A percentile compares a stretch with the other conserved stretches of the same genome.
phyloP scores from a whole-genome alignment of 2,888 invertebrate genomes.

The Hirtodrosophila trivittata region DNA sequence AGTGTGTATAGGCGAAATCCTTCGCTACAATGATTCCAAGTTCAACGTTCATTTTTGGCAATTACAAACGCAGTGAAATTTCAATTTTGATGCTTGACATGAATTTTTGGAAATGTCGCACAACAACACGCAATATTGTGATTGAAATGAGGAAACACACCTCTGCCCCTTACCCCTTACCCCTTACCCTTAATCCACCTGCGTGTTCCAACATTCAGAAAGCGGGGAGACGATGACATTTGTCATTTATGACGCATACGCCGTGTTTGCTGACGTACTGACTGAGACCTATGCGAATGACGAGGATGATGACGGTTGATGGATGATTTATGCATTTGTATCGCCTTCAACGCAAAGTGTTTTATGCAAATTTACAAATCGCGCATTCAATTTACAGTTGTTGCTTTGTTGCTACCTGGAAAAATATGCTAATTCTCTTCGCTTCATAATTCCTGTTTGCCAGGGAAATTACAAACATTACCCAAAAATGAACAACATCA shows the following conservation, averaged over 20 bases:
- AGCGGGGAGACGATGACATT: conserved; percentile 19
- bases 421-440: conserved; percentile 57
- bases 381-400: conserved; percentile 58
- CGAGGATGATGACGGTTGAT: conserved; percentile 24
- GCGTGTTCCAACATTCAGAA: too few species aligned
- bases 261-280: conserved; percentile 22
- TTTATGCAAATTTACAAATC: conserved; percentile 64
- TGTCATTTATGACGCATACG: conserved; percentile 39
- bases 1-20: conserved; percentile 46
- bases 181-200: too few species aligned
- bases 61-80: conserved; percentile 51
- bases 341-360: conserved; percentile 52
- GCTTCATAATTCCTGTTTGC: conserved; percentile 52
- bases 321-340: conserved; percentile 67
- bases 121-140: conserved; percentile 28
- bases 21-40: conserved; percentile 13
- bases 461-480: conserved; percentile 35
- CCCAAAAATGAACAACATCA: conserved; percentile 27
- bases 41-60: conserved; percentile 45
- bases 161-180: too few species aligned
- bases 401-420: conserved; percentile 25
- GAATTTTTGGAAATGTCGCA: conserved; percentile 11
- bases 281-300: background rate
- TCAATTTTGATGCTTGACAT: conserved; percentile 39
- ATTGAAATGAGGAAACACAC: conserved; percentile 21